A percentile compares a stretch with the other conserved stretches of the same genome.
These are phyloP conservation scores for Ascidia mentula DNA, from an alignment of 23 tunicate genomes.

Conservation along the genomic window DNA sequence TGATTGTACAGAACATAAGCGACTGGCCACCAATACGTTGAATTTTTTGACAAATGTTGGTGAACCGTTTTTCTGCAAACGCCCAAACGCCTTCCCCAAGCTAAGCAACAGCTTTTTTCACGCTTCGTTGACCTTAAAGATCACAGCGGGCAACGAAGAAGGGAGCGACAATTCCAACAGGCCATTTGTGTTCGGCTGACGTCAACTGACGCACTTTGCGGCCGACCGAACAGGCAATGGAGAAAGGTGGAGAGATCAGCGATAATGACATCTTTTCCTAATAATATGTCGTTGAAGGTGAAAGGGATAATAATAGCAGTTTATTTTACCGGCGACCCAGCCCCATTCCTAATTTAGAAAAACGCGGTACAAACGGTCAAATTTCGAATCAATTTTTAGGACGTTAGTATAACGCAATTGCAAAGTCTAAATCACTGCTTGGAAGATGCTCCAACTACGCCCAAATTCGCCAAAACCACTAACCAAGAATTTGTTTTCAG, in stretches of 20 bases:
- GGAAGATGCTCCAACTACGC: no score
- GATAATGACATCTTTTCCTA: background rate
- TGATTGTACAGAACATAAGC: background rate
- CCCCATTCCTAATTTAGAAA: background rate
- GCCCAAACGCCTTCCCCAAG: background rate
- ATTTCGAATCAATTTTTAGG: no score
- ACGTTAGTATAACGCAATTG: no score
- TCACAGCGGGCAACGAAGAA: background rate
- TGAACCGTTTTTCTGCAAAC: background rate
- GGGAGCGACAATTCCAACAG: conserved; percentile 9
- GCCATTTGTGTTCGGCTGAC: conserved; percentile 16
- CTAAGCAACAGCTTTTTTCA: background rate
- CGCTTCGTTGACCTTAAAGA: background rate
- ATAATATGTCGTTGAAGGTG: background rate
- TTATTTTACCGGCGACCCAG: background rate
- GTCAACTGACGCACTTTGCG: conserved; percentile 24
- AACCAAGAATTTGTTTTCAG: no score
- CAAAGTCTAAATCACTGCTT: no score
- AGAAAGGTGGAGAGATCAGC: background rate
- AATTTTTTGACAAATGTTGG: background rate
- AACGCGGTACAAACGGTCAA: no score
- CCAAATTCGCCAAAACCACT: no score
- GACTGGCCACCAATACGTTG: no score
- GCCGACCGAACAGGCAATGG: background rate
- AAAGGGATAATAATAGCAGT: background rate